phyloP scores from a whole-genome alignment of 2,113 vertebrate species.

The Petrocephalus microphthalmus region DNA sequence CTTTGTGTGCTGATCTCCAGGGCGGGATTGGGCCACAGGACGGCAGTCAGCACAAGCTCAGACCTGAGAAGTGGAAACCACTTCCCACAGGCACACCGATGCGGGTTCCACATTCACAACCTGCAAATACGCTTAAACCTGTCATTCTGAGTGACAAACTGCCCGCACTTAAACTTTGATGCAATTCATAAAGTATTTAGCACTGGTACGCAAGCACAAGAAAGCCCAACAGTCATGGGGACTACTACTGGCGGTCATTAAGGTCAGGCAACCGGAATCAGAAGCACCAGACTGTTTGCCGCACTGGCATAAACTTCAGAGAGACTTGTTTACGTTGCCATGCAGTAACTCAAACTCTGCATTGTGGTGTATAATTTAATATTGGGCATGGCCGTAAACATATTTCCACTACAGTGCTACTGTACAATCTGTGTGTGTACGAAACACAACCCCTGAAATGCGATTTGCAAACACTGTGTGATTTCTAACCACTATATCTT shows the following conservation, averaged over 20 bases:
- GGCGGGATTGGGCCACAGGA: background rate
- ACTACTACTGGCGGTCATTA: background rate
- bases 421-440: background rate
- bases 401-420: background rate
- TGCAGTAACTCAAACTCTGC: background rate
- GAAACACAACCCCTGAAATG: background rate
- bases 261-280: background rate
- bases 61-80: background rate
- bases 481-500: background rate
- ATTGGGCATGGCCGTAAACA: background rate
- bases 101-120: background rate
- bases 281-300: background rate
- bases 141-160: background rate
- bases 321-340: background rate
- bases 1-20: background rate
- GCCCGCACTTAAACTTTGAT: background rate
- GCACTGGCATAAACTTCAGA: background rate
- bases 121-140: background rate
- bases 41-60: background rate
- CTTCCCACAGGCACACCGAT: background rate
- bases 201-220: background rate
- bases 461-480: background rate
- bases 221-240: background rate
- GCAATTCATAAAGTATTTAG: background rate
- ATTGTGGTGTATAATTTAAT: background rate